These are phyloP conservation scores for Crossocerus cetratus DNA, from an alignment of 2,888 invertebrate species.

Conservation along the genomic window DNA sequence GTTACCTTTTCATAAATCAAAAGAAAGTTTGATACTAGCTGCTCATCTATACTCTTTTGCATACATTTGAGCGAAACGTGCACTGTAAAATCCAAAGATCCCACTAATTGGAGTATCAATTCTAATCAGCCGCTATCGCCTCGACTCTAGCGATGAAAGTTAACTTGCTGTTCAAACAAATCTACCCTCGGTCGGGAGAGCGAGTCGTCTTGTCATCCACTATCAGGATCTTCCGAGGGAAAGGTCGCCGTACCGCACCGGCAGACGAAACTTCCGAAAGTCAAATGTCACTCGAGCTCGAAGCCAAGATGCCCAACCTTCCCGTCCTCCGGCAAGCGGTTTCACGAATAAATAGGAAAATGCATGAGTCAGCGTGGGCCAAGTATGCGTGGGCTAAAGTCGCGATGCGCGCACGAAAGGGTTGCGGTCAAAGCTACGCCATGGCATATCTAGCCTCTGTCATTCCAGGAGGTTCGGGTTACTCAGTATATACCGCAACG, in stretches of 20 bases:
- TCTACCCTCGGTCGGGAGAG: slow-evolving; percentile 15
- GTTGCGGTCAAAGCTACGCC: slow-evolving; percentile 17
- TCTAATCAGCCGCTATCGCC: not conserved
- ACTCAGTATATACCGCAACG: too few relatives aligned
- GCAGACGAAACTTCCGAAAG: slow-evolving; percentile 24
- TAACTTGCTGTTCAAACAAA: slow-evolving; percentile 50
- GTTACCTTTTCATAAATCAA: too few relatives aligned
- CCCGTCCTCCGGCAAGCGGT: not conserved
- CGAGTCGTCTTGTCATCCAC: slow-evolving; percentile 38
- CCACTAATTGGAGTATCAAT: too few relatives aligned
- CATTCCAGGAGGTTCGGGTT: too few relatives aligned
- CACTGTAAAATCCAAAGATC: too few relatives aligned
- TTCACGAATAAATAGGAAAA: slow-evolving; percentile 46
- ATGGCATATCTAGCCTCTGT: slow-evolving; percentile 9
- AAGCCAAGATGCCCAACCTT: slow-evolving; percentile 5
- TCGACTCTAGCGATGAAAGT: slow-evolving; percentile 20
- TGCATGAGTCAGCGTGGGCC: slow-evolving; percentile 49
- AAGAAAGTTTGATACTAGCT: too few relatives aligned
- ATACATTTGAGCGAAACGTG: too few relatives aligned
- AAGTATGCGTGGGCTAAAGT: slow-evolving; percentile 43
- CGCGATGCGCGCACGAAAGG: slow-evolving; percentile 38
- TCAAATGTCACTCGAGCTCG: slow-evolving; percentile 43
- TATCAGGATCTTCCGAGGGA: slow-evolving; percentile 22
- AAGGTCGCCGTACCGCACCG: not conserved
- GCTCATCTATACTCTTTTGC: too few relatives aligned